phyloP scores from a whole-genome alignment of 1,140 invertebrate genomes.

The Hyposmocoma kahamanoa region DNA sequence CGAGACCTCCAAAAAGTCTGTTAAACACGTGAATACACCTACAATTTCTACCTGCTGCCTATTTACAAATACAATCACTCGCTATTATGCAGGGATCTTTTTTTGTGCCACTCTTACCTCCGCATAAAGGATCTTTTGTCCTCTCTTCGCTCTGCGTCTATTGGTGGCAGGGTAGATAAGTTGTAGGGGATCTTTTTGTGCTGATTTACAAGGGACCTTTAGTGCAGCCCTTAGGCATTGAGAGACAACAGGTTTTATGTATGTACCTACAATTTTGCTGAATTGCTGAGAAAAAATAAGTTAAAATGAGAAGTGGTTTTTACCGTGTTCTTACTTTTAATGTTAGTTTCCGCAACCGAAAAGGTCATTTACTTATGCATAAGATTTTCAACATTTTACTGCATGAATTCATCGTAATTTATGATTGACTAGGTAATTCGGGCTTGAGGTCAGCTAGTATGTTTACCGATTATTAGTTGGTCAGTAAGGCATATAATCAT shows the following conservation, averaged over 20 bases:
- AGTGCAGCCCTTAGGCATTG: neutral
- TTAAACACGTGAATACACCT: constrained; percentile 58
- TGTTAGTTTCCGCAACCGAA: no score
- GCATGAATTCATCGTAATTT: no score
- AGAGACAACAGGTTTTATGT: no score
- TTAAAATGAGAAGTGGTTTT: no score
- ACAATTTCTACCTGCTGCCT: constrained; percentile 63
- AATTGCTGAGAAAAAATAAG: no score
- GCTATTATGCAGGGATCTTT: constrained; percentile 34
- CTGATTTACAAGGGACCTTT: neutral
- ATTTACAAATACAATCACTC: constrained; percentile 60
- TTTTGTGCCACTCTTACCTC: constrained; percentile 44
- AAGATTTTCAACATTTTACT: no score
- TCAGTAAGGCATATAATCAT: constrained; percentile 58
- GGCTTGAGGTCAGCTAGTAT: no score
- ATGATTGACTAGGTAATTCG: no score
- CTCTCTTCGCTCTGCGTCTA: constrained; percentile 32
- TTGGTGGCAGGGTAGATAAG: constrained; percentile 13
- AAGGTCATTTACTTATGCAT: no score
- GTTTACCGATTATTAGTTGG: no score
- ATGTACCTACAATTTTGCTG: no score
- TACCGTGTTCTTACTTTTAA: no score
- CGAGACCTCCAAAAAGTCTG: constrained; percentile 47
- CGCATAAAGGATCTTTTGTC: constrained; percentile 51
- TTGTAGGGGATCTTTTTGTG: constrained; percentile 3